A percentile compares a stretch with the other conserved stretches of the same genome.
These are phyloP conservation scores for Eutrigla gurnardus DNA, from an alignment of 2,797 vertebrate species.

Conservation along the genomic window DNA sequence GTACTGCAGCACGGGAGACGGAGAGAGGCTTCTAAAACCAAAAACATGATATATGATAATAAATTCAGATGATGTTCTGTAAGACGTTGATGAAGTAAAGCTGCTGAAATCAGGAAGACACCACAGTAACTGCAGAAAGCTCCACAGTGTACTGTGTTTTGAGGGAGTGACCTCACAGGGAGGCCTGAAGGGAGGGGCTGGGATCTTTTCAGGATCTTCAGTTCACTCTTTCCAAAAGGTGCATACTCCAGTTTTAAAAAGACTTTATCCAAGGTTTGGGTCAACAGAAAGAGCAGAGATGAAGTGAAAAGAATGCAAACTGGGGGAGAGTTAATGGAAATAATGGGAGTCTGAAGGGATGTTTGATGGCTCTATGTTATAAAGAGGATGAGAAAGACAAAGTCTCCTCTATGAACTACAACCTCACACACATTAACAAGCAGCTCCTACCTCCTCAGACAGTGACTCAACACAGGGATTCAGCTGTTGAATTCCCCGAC, in stretches of 20 bases:
- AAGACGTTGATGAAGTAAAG: no score
- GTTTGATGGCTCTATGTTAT: conserved; percentile 37
- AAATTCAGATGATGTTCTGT: no score
- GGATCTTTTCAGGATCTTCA: not conserved
- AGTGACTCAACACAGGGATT: conserved; percentile 49
- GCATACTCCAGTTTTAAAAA: not conserved
- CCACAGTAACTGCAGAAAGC: no score
- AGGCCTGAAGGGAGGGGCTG: not conserved
- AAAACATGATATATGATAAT: no score
- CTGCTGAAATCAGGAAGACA: no score
- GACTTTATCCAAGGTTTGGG: not conserved
- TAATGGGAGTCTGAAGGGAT: conserved; percentile 9
- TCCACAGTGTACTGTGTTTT: no score
- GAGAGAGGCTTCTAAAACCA: no score
- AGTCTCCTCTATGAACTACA: conserved; percentile 39
- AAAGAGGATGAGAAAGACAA: conserved; percentile 58
- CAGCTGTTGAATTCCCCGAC: conserved; percentile 49
- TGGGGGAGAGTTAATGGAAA: conserved; percentile 9
- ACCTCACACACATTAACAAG: conserved; percentile 20
- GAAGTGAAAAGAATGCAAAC: not conserved
- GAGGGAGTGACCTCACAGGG: no score
- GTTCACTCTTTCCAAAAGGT: not conserved
- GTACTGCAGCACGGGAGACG: no score
- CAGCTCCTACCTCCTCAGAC: conserved; percentile 47
- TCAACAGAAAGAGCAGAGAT: not conserved